A percentile compares a stretch with the other conserved stretches of the same genome.
Evolutionary conservation across 2,888 invertebrate genomes (phyloP).

Genomic region (Conops quadrifasciatus): DNA sequence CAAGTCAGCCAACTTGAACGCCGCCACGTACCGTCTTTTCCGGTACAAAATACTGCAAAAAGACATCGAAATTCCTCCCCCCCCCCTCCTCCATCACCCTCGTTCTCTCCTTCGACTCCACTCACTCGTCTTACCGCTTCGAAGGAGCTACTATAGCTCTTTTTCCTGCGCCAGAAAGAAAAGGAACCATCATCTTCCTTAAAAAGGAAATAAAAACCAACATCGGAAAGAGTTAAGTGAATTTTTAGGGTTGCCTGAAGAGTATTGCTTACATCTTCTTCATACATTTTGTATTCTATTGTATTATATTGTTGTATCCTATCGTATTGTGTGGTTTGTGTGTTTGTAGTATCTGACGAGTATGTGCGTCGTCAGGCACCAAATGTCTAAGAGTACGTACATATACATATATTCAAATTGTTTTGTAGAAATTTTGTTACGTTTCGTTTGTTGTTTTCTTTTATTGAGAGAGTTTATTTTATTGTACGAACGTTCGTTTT

Average conservation of each 20-base stretch:
- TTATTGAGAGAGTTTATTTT: not conserved
- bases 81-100: not conserved
- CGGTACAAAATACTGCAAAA: slow-evolving; percentile 9
- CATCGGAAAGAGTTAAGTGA: slow-evolving; percentile 13
- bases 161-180: too few species aligned
- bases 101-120: too few species aligned
- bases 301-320: too few species aligned
- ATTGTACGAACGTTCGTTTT: not conserved
- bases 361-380: too few species aligned
- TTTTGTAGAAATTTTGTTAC: not conserved
- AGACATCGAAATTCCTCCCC: not conserved
- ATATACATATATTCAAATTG: not conserved
- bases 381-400: too few species aligned
- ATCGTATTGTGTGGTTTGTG: too few species aligned
- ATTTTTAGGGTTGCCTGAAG: not conserved
- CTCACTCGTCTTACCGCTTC: too few species aligned
- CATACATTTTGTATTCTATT: too few species aligned
- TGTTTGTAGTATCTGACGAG: too few species aligned
- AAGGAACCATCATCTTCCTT: not conserved
- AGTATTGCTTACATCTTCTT: not conserved
- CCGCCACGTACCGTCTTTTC: not conserved
- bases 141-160: too few species aligned
- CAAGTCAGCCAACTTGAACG: slow-evolving; percentile 15
- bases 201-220: not conserved
- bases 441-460: not conserved